These are phyloP conservation scores for Drosophila longiperda DNA, from an alignment of 2,888 invertebrate genomes.

Conservation along the genomic window DNA sequence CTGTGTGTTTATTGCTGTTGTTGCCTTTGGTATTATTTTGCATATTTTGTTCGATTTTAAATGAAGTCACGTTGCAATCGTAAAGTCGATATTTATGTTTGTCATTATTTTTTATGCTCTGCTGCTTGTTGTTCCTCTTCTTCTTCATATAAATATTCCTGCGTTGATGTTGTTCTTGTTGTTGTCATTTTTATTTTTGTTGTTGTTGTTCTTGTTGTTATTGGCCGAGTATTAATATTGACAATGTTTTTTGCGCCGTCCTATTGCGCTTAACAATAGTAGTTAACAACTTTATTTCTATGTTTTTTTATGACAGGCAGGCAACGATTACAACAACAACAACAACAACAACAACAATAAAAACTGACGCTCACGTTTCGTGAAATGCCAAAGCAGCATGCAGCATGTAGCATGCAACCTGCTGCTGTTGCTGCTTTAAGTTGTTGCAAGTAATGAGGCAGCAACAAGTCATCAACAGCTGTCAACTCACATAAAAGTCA, in stretches of 20 bases:
- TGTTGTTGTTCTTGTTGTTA: slow-evolving; percentile 33
- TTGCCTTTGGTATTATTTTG: slow-evolving; percentile 65
- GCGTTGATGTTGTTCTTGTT: slow-evolving; percentile 15
- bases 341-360: slow-evolving; percentile 1
- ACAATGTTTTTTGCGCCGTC: slow-evolving; percentile 51
- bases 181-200: slow-evolving; percentile 21
- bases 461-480: slow-evolving; percentile 66
- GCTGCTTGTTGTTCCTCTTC: slow-evolving; percentile 47
- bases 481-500: slow-evolving; percentile 75
- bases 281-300: slow-evolving; percentile 76
- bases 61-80: slow-evolving; percentile 81
- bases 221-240: slow-evolving; percentile 42
- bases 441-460: slow-evolving; percentile 60
- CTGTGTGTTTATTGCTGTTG: slow-evolving; percentile 20
- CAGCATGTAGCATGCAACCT: slow-evolving; percentile 42
- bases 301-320: slow-evolving; percentile 29
- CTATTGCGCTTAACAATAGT: slow-evolving; percentile 71
- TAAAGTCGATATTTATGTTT: slow-evolving; percentile 70
- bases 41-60: slow-evolving; percentile 81
- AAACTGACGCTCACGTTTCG: slow-evolving; percentile 37
- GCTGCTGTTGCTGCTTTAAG: slow-evolving; percentile 19
- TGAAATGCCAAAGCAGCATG: slow-evolving; percentile 59
- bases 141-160: slow-evolving; percentile 9
- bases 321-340: slow-evolving; percentile 7
- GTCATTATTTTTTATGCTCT: slow-evolving; percentile 69